Conservation (phyloP, 2,113 vertebrate species). For the Odontophorus gujanensis region DNA sequence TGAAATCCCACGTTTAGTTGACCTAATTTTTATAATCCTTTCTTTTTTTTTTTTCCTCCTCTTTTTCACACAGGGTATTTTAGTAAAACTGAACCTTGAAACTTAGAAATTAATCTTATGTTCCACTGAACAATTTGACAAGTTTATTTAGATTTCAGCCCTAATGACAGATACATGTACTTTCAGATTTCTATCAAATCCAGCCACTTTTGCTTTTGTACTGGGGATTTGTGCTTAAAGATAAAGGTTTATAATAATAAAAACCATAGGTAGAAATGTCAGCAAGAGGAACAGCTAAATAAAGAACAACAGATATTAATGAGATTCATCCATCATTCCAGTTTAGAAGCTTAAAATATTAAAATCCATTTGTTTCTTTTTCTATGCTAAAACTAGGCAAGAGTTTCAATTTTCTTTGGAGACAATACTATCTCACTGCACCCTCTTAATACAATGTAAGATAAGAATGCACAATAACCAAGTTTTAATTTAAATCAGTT, state of each 20-base stretch:
- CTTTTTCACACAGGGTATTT: not conserved
- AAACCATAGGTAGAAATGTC: not conserved
- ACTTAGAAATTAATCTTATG: conserved; percentile 21
- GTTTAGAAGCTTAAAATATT: conserved; percentile 12
- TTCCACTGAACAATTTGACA: not conserved
- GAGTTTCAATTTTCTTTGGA: conserved; percentile 6
- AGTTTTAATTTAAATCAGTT: conserved; percentile 17
- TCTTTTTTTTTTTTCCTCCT: not conserved
- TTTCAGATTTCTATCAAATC: conserved; percentile 23
- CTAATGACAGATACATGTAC: not conserved
- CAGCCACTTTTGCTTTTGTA: not conserved
- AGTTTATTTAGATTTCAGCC: conserved; percentile 32
- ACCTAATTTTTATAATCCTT: conserved; percentile 41
- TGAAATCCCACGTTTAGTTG: conserved; percentile 14
- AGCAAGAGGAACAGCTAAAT: not conserved
- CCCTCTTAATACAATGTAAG: not conserved
- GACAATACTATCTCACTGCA: not conserved
- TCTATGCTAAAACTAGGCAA: not conserved
- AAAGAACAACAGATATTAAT: not conserved
- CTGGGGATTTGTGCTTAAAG: conserved; percentile 14
- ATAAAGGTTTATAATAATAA: conserved; percentile 1
- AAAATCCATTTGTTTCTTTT: not conserved
- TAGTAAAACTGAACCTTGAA: conserved; percentile 1
- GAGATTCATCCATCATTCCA: not conserved
- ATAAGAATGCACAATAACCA: not conserved